Percentiles rank a stretch among this genome's conserved stretches.
phyloP scores from a whole-genome alignment of 2,113 vertebrate genomes.

The Aspiorhynchus laticeps region DNA sequence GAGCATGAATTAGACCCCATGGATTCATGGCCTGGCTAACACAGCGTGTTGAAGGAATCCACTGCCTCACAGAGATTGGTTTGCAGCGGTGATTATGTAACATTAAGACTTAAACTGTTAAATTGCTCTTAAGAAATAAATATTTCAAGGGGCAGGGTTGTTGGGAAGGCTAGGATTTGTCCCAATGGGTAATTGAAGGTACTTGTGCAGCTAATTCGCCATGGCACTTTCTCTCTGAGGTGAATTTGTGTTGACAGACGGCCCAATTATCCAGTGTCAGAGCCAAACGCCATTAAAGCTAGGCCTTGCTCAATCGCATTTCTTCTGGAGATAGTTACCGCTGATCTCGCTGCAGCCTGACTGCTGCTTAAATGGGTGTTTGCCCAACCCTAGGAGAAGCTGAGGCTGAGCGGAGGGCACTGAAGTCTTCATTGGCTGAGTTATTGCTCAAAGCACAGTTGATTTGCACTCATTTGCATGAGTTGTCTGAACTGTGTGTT shows the following conservation, averaged over 20 bases:
- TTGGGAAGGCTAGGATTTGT: constrained; percentile 39
- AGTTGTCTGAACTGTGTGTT: neutral
- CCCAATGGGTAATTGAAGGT: constrained; percentile 54
- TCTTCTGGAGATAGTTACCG: constrained; percentile 44
- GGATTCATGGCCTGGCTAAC: constrained; percentile 21
- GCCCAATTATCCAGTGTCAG: constrained; percentile 63
- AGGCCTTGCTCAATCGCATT: constrained; percentile 16
- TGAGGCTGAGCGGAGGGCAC: neutral
- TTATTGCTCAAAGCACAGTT: neutral
- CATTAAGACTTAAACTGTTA: constrained; percentile 51
- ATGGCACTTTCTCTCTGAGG: constrained; percentile 52
- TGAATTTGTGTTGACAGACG: constrained; percentile 62
- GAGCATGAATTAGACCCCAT: constrained; percentile 6
- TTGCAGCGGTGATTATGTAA: constrained; percentile 39
- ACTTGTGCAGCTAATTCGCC: constrained; percentile 53
- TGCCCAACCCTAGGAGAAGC: constrained; percentile 24
- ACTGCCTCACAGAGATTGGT: constrained; percentile 34
- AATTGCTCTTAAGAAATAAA: constrained; percentile 56
- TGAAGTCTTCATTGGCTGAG: neutral
- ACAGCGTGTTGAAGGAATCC: constrained; percentile 8
- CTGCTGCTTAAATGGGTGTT: constrained; percentile 38
- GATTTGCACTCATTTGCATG: neutral
- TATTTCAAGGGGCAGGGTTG: constrained; percentile 40
- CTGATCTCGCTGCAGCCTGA: constrained; percentile 37
- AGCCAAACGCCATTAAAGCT: constrained; percentile 53